Evolutionary conservation across 2,888 invertebrate species (phyloP).

Genomic region (Nephrocerus scutellatus): DNA sequence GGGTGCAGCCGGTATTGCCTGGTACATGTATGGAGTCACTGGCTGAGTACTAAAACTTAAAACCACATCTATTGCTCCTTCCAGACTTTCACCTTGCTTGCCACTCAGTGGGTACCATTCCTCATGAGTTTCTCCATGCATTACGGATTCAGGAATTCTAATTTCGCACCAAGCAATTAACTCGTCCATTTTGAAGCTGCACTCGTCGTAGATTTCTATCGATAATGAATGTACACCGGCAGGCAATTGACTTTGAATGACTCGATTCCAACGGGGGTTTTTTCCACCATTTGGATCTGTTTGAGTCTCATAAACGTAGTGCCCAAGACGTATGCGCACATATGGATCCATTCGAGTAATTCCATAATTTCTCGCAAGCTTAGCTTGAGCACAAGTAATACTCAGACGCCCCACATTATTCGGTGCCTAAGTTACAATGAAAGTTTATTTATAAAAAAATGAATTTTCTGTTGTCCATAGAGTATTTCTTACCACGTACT

Average conservation of each 20-base stretch:
- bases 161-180: slow-evolving; percentile 91
- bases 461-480: neutral
- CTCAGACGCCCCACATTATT: slow-evolving; percentile 60
- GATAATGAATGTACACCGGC: slow-evolving; percentile 82
- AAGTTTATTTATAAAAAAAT: too few species aligned
- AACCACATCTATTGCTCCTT: slow-evolving; percentile 88
- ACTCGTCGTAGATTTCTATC: slow-evolving; percentile 94
- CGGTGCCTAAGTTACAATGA: slow-evolving; percentile 25
- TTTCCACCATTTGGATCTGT: slow-evolving; percentile 92
- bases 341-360: slow-evolving; percentile 95
- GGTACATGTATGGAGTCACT: slow-evolving; percentile 48
- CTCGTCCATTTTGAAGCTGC: slow-evolving; percentile 94
- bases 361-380: slow-evolving; percentile 90
- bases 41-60: slow-evolving; percentile 60
- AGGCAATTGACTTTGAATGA: slow-evolving; percentile 70
- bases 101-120: slow-evolving; percentile 93
- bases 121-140: slow-evolving; percentile 84
- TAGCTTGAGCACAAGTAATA: slow-evolving; percentile 84
- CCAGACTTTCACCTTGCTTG: slow-evolving; percentile 89
- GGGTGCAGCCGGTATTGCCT: slow-evolving; percentile 53
- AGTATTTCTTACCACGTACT: slow-evolving; percentile 27
- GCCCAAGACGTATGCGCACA: slow-evolving; percentile 84
- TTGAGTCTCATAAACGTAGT: slow-evolving; percentile 91
- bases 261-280: slow-evolving; percentile 93
- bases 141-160: slow-evolving; percentile 74